A percentile compares a stretch with the other conserved stretches of the same genome.
Evolutionary conservation across 2,797 vertebrate species (phyloP).

Genomic region (Chanos chanos): DNA sequence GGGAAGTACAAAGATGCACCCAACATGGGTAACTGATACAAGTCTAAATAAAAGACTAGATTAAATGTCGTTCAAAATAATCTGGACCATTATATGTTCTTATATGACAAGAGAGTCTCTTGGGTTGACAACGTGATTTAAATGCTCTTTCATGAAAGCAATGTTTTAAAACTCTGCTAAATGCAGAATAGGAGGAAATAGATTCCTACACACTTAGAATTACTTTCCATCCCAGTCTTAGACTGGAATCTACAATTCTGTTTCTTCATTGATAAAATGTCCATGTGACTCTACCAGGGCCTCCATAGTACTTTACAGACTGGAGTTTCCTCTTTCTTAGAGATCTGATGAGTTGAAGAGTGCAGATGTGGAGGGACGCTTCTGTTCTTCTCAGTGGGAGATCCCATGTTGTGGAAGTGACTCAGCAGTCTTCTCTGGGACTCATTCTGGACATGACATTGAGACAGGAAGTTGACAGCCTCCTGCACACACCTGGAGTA

Average conservation of each 20-base stretch:
- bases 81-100: too few relatives aligned
- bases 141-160: background rate
- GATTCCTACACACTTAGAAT: conserved; percentile 55
- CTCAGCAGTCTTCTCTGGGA: conserved; percentile 68
- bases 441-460: conserved; percentile 67
- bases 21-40: too few relatives aligned
- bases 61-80: too few relatives aligned
- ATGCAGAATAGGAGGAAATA: conserved; percentile 18
- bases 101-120: background rate
- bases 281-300: conserved; percentile 68
- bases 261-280: background rate
- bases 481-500: conserved; percentile 79
- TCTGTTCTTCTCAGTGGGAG: conserved; percentile 39
- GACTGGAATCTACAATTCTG: conserved; percentile 50
- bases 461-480: conserved; percentile 75
- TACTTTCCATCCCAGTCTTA: conserved; percentile 59
- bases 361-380: conserved; percentile 47
- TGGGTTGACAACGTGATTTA: too few relatives aligned
- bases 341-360: conserved; percentile 51
- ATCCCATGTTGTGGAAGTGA: conserved; percentile 71
- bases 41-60: too few relatives aligned
- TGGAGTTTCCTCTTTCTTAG: conserved; percentile 55
- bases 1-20: background rate
- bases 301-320: conserved; percentile 67
- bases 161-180: background rate